Base-by-base conservation (phyloP, 2,113 vertebrate species). In the Calidris pygmaea region DNA sequence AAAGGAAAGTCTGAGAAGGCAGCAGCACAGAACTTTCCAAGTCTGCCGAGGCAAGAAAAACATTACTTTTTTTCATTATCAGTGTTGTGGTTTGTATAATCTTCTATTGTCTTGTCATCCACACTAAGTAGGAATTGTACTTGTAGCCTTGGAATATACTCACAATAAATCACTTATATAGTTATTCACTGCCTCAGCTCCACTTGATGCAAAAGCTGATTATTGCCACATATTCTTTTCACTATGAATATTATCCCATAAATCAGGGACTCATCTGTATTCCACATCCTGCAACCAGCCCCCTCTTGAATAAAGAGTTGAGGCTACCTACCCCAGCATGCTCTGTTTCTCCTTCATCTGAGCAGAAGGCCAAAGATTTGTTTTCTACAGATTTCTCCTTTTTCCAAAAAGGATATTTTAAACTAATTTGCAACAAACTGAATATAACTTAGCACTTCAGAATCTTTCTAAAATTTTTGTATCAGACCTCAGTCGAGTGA, bases 51-150 rank as follows among this genome's bases (percentile, higher is more conserved):
- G 94, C 95, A 97, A 96, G 96, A 96, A 87, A 92, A 82, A 93
- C 59, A n/a, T 94, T 97, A 68, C 55, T 95, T 96, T 87, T 55
- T 90, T 93, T 92, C 85, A 81, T 96, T 62, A 87, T 97, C 76
- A 86, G n/a, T 96, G 75, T 87, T 98, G 82, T 95, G 82, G 81
- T 88, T 91, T 93, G 91, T 93, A 93, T 63, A 72, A 93, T 96
- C 77, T 74, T 90, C 87, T 97, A 93, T 95, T 97, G 97, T 97
- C 94, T 97, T 97, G 96, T 97, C 95, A 89, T 94, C 73, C 68
- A 45, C 95, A 22, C 76, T 53, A 83, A 76, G 74, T 26, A 94
- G 90, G 72, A 95, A 80, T 85, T 91, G 66, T 8, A 79, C 73
- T 68, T 89, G 58, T 89, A 78, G 81, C 89, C 80, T 79, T 87